Evolutionary conservation across 1,140 invertebrate genomes (phyloP).

Genomic region (Lamellibrachia luymesi): DNA sequence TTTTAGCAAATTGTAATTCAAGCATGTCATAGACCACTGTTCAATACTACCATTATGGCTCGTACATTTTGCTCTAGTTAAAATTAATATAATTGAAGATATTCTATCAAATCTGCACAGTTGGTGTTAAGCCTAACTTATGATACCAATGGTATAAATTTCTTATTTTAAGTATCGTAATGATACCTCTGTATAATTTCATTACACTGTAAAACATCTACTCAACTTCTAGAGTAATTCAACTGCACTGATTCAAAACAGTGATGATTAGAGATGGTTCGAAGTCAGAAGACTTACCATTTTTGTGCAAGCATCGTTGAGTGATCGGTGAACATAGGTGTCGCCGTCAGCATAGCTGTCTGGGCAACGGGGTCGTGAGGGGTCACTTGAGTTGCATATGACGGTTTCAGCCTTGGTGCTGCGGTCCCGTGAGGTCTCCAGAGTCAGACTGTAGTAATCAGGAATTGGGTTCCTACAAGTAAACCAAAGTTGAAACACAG

Average conservation of each 20-base stretch:
- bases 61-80: not conserved
- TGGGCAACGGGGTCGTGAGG: constrained; percentile 20
- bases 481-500: not conserved
- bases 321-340: constrained; percentile 22
- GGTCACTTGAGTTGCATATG: constrained; percentile 37
- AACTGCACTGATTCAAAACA: not conserved
- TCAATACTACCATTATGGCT: too few relatives aligned
- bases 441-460: constrained; percentile 44
- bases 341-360: constrained; percentile 24
- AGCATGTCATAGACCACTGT: not conserved
- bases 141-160: not conserved
- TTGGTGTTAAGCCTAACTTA: not conserved
- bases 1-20: not conserved
- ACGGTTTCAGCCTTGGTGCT: constrained; percentile 37
- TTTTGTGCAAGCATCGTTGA: constrained; percentile 30
- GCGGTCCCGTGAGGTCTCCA: constrained; percentile 39
- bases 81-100: too few relatives aligned
- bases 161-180: not conserved
- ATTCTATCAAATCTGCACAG: not conserved
- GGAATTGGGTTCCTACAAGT: constrained; percentile 42
- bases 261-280: not conserved
- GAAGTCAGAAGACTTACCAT: constrained; percentile 22
- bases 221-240: not conserved
- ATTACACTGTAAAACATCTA: not conserved
- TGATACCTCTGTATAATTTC: not conserved